Evolutionary conservation across 2,113 vertebrate species (phyloP).

Genomic region (Aldabrachelys gigantea): DNA sequence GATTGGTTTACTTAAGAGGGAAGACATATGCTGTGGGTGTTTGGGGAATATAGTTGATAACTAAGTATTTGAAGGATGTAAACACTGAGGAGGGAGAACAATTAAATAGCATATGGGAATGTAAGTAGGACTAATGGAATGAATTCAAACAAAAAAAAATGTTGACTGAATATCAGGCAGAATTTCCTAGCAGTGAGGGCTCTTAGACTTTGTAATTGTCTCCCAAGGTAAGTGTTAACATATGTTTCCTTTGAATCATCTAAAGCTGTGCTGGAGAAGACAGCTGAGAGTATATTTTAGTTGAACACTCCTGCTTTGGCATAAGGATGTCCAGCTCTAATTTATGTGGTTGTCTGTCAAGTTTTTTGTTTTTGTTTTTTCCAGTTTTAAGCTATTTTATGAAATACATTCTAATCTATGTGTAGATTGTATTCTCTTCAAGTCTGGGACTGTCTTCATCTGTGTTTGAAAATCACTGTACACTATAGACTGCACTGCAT

Average conservation of each 20-base stretch:
- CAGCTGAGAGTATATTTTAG: conserved; percentile 10
- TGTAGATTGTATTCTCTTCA: neutral
- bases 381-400: neutral
- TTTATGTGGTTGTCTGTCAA: neutral
- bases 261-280: conserved; percentile 20
- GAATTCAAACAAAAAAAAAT: neutral
- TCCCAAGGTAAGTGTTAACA: conserved; percentile 27
- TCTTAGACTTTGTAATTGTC: conserved; percentile 24
- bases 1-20: neutral
- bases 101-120: neutral
- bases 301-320: neutral
- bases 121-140: neutral
- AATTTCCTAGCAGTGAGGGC: neutral
- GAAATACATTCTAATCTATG: neutral
- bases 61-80: neutral
- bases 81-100: neutral
- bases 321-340: neutral
- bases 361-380: neutral
- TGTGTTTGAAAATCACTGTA: neutral
- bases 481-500: neutral
- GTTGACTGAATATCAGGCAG: neutral
- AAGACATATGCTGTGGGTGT: fast-evolving
- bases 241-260: conserved; percentile 10
- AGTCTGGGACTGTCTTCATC: neutral
- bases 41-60: neutral